Conservation (phyloP, 2,113 vertebrate genomes). For the Psephotus haematonotus region DNA sequence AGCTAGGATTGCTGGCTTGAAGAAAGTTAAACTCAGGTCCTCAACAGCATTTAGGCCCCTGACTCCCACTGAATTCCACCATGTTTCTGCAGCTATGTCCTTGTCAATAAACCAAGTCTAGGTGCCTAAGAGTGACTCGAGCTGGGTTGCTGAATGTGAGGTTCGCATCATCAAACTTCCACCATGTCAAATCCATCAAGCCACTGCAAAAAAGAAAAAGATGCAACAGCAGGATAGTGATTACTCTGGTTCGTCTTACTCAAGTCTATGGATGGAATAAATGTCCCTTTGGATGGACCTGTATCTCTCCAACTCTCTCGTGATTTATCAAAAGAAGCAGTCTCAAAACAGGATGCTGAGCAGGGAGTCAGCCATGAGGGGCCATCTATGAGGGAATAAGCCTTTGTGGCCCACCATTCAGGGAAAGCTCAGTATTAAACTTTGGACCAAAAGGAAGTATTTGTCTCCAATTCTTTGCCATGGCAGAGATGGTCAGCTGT, state of each 20-base stretch:
- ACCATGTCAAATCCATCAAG: neutral
- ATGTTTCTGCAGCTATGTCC: neutral
- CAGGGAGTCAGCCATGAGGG: neutral
- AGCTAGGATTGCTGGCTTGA: neutral
- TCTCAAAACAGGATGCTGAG: neutral
- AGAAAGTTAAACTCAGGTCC: neutral
- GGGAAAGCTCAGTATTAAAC: neutral
- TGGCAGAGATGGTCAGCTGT: neutral
- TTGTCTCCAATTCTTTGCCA: neutral
- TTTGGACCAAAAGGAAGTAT: neutral
- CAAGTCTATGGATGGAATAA: neutral
- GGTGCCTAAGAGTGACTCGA: neutral
- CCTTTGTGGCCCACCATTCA: neutral
- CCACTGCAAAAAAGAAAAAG: neutral
- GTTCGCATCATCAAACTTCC: neutral
- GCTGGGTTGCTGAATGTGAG: neutral
- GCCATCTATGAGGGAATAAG: neutral
- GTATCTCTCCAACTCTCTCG: neutral
- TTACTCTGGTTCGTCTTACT: neutral
- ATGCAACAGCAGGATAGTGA: neutral
- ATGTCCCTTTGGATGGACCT: neutral
- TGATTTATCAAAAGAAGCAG: neutral
- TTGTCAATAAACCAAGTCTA: neutral
- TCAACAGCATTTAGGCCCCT: neutral
- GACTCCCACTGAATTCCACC: neutral